phyloP scores from a whole-genome alignment of 2,797 vertebrate genomes.

The Stomatorhinus walkeri region DNA sequence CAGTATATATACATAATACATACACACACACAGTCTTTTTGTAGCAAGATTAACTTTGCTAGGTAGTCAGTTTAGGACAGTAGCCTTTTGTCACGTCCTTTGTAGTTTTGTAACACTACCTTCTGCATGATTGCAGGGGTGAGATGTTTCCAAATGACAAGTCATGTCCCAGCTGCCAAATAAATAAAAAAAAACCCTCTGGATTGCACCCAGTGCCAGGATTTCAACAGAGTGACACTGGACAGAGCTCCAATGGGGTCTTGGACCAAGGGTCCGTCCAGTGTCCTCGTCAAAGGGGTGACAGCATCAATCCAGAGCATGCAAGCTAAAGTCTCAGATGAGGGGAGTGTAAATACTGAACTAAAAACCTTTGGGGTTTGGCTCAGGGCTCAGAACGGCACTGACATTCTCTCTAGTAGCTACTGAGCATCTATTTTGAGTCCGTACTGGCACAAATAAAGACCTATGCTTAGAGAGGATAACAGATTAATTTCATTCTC shows the following conservation, averaged over 20 bases:
- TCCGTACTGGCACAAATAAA: neutral
- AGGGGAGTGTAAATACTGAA: neutral
- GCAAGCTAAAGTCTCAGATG: neutral
- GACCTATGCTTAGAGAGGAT: neutral
- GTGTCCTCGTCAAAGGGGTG: conserved; percentile 7
- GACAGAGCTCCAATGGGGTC: neutral
- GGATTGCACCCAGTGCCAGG: conserved; percentile 33
- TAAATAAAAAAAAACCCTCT: conserved; percentile 2
- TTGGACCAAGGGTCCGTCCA: neutral
- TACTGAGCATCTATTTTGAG: neutral
- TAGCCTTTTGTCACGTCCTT: conserved; percentile 24
- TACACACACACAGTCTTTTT: conserved; percentile 13
- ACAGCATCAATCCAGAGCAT: neutral
- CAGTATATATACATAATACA: too few relatives aligned
- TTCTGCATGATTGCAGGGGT: conserved; percentile 35
- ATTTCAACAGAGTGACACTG: conserved; percentile 41
- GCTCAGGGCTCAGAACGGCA: neutral
- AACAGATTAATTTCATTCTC: neutral
- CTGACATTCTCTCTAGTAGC: neutral
- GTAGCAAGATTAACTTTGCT: conserved; percentile 33
- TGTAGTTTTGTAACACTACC: conserved; percentile 39
- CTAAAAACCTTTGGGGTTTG: neutral
- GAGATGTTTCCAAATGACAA: conserved; percentile 43
- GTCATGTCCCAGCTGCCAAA: neutral
- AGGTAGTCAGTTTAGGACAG: neutral